phyloP scores from a whole-genome alignment of 2,797 vertebrate species.

The Podarcis lilfordi region DNA sequence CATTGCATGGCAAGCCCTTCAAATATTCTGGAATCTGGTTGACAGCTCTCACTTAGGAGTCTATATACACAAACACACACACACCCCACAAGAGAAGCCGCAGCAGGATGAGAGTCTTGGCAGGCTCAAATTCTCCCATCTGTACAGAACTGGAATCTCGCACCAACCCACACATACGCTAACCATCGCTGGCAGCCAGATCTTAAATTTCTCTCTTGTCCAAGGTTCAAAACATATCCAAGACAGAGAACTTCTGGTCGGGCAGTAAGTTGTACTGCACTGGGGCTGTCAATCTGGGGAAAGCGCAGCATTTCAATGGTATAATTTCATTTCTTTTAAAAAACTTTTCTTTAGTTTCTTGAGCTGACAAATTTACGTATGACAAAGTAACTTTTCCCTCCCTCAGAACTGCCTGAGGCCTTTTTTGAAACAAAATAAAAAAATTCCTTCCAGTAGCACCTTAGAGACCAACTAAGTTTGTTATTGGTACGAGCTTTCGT shows the following conservation, averaged over 20 bases:
- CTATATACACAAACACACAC: background rate
- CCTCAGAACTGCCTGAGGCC: background rate
- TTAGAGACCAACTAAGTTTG: too few species aligned
- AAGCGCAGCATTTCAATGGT: too few species aligned
- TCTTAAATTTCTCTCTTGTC: background rate
- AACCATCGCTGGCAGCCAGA: background rate
- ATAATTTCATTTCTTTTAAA: too few species aligned
- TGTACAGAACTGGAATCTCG: background rate
- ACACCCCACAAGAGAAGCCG: background rate
- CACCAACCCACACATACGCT: background rate
- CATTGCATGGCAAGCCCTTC: background rate
- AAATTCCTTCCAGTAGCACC: too few species aligned
- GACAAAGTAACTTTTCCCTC: background rate
- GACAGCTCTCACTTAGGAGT: background rate
- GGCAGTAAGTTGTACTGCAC: too few species aligned
- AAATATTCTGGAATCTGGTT: background rate
- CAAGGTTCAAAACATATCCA: background rate
- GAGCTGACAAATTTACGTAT: background rate
- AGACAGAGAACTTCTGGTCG: background rate
- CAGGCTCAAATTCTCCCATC: background rate
- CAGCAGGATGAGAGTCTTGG: background rate
- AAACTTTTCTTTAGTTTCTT: background rate
- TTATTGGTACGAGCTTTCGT: too few species aligned
- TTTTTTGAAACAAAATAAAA: too few species aligned
- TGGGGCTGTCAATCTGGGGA: background rate